Conservation (phyloP, 2,797 vertebrate species). For the Amphiprion clarkii region DNA sequence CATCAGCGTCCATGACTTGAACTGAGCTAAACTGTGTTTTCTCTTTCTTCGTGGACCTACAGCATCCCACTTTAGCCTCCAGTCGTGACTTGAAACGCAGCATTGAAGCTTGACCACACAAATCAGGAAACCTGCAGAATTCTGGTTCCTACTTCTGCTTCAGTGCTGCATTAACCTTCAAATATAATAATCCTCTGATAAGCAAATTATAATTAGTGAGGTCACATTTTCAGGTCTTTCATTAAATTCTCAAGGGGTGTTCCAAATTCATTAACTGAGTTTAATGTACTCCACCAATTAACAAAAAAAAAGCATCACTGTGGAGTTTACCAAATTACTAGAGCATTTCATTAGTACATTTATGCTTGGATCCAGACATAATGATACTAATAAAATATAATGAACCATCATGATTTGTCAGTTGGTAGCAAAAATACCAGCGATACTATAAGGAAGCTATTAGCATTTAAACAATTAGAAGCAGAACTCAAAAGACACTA, state of each 20-base stretch:
- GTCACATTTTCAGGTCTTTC: not conserved
- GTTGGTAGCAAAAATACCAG: no score
- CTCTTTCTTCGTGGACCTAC: no score
- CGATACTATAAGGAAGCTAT: no score
- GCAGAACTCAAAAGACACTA: no score
- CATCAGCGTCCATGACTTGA: no score
- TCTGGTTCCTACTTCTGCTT: not conserved
- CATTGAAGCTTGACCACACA: no score
- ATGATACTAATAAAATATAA: no score
- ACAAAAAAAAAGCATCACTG: not conserved
- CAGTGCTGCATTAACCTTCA: not conserved
- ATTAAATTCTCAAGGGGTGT: not conserved
- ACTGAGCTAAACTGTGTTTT: no score
- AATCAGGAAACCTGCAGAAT: not conserved
- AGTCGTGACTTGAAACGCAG: no score
- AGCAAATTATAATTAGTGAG: not conserved
- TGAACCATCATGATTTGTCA: no score
- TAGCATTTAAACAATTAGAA: no score
- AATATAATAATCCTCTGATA: not conserved
- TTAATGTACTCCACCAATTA: not conserved
- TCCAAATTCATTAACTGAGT: not conserved
- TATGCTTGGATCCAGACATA: not conserved
- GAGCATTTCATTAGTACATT: not conserved
- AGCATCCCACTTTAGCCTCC: no score
- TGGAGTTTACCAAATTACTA: not conserved